Conservation (phyloP, 2,113 vertebrate genomes). For the Eudorcas thomsonii region DNA sequence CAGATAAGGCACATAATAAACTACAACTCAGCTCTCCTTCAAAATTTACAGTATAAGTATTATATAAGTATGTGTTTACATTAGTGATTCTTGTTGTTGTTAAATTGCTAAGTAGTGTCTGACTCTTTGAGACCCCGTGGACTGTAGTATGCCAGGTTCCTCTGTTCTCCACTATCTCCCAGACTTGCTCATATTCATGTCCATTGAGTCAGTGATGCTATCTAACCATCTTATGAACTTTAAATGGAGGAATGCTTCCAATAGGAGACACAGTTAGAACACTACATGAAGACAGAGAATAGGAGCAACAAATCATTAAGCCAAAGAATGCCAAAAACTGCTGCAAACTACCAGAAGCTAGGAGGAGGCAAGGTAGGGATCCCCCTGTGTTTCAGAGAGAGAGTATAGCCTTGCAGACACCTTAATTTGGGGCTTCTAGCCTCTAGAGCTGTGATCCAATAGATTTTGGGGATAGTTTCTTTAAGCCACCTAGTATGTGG, state of each 20-base stretch:
- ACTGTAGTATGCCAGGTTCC: not conserved
- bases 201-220: not conserved
- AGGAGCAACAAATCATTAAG: not conserved
- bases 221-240: not conserved
- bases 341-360: not conserved
- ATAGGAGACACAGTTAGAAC: not conserved
- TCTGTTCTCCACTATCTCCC: not conserved
- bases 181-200: not conserved
- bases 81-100: not conserved
- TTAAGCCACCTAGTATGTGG: not conserved
- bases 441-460: not conserved
- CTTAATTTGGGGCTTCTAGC: not conserved
- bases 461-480: not conserved
- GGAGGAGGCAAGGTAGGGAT: not conserved
- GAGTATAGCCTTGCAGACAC: not conserved
- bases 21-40: not conserved
- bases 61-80: not conserved
- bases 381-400: not conserved
- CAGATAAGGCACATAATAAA: not conserved
- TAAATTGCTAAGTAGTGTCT: not conserved
- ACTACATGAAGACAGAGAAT: not conserved
- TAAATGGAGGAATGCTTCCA: not conserved
- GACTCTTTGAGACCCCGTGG: not conserved
- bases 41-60: not conserved
- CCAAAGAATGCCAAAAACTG: not conserved